phyloP scores from a whole-genome alignment of 2,113 vertebrate species.

The Onychostoma macrolepis region DNA sequence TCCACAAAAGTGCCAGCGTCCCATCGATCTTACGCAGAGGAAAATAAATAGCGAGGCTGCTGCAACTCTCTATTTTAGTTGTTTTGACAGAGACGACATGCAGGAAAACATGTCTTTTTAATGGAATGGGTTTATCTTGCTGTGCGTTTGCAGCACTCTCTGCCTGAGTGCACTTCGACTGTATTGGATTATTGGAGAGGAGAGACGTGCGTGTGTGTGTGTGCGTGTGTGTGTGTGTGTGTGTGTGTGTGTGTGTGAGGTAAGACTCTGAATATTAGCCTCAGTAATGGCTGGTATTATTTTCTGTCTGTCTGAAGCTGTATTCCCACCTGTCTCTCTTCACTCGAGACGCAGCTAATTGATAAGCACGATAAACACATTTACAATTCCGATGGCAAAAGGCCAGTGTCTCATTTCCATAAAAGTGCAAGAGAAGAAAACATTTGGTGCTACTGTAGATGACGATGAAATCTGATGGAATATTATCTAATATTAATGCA shows the following conservation, averaged over 20 bases:
- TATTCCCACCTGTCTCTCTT: constrained; percentile 66
- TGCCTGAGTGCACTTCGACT: constrained; percentile 48
- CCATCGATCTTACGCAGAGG: constrained; percentile 32
- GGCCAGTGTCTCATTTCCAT: constrained; percentile 53
- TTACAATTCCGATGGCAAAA: constrained; percentile 57
- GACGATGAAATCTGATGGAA: background rate
- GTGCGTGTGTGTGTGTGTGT: background rate
- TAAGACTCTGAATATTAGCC: constrained; percentile 54
- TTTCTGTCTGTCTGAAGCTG: constrained; percentile 66
- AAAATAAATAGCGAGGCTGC: constrained; percentile 31
- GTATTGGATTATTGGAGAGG: constrained; percentile 33
- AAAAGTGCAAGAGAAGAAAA: constrained; percentile 3
- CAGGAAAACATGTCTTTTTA: constrained; percentile 40
- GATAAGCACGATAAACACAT: constrained; percentile 67
- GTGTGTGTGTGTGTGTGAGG: background rate
- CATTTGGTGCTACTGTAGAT: constrained; percentile 29
- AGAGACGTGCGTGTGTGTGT: background rate
- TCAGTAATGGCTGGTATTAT: constrained; percentile 62
- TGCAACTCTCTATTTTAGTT: constrained; percentile 40
- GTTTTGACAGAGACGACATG: constrained; percentile 53
- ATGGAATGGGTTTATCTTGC: constrained; percentile 59
- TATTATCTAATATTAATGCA: constrained; percentile 9
- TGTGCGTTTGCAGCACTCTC: constrained; percentile 2
- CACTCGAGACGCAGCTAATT: constrained; percentile 63
- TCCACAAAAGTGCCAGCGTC: constrained; percentile 10